A percentile compares a stretch with the other conserved stretches of the same genome.
phyloP scores from a whole-genome alignment of 2,888 invertebrate genomes.

The Biston stratarius region DNA sequence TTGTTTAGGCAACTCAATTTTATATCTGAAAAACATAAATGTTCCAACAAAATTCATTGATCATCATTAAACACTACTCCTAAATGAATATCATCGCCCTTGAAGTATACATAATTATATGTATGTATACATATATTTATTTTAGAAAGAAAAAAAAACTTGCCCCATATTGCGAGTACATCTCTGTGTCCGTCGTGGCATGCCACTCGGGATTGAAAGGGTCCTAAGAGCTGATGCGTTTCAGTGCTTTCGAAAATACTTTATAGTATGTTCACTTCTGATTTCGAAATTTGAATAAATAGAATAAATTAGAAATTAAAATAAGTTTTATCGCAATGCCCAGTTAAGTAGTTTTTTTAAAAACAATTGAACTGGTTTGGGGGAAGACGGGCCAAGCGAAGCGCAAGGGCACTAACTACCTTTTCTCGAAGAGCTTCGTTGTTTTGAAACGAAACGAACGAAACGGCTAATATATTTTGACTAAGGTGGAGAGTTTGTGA shows the following conservation, averaged over 20 bases:
- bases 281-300: neutral
- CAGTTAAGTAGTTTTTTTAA: neutral
- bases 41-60: too few relatives aligned
- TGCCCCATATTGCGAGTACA: constrained; percentile 14
- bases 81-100: neutral
- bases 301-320: neutral
- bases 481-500: too few relatives aligned
- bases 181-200: constrained; percentile 30
- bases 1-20: too few relatives aligned
- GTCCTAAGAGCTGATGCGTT: constrained; percentile 70
- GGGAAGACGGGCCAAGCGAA: too few relatives aligned
- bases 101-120: too few relatives aligned
- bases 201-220: constrained; percentile 60
- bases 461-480: too few relatives aligned
- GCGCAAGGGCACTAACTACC: too few relatives aligned
- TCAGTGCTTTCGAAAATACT: constrained; percentile 54
- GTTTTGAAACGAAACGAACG: too few relatives aligned
- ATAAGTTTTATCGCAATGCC: neutral
- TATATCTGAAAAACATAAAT: too few relatives aligned
- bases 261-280: constrained; percentile 18
- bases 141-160: neutral
- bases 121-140: too few relatives aligned
- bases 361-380: too few relatives aligned
- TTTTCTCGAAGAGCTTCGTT: too few relatives aligned
- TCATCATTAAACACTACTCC: neutral